Conservation (phyloP, 2,888 invertebrate species). For the Gymnocheta viridis region DNA sequence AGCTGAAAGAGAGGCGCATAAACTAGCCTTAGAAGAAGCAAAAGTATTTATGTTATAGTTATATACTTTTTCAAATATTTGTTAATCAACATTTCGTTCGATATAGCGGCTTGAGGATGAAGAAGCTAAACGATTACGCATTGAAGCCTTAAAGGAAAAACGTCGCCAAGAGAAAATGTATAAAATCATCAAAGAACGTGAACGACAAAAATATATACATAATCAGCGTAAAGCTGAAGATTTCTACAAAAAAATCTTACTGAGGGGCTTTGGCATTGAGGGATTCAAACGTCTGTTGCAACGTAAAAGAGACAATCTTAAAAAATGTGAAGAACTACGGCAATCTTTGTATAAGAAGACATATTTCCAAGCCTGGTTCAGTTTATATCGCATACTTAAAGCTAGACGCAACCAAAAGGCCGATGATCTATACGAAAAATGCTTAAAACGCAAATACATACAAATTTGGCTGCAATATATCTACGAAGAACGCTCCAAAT, state of each 20-base stretch:
- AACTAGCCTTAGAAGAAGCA: slow-evolving; percentile 81
- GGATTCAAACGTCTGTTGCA: slow-evolving; percentile 79
- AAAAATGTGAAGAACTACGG: slow-evolving; percentile 83
- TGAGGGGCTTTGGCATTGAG: slow-evolving; percentile 79
- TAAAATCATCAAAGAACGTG: slow-evolving; percentile 85
- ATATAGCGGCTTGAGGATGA: slow-evolving; percentile 83
- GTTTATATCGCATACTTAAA: slow-evolving; percentile 83
- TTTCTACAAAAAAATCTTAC: slow-evolving; percentile 81
- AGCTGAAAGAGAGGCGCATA: slow-evolving; percentile 81
- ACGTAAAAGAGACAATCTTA: slow-evolving; percentile 79
- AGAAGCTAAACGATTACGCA: slow-evolving; percentile 84
- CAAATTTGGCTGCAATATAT: slow-evolving; percentile 81
- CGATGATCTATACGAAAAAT: slow-evolving; percentile 83
- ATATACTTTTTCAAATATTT: background rate
- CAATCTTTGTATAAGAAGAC: slow-evolving; percentile 83
- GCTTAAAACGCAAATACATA: slow-evolving; percentile 82
- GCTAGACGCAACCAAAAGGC: slow-evolving; percentile 84
- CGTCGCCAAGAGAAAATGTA: slow-evolving; percentile 85
- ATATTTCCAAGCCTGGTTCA: slow-evolving; percentile 83
- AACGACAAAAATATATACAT: slow-evolving; percentile 81
- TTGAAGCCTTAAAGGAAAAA: slow-evolving; percentile 85
- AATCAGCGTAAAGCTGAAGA: slow-evolving; percentile 81
- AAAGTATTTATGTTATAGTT: slow-evolving; percentile 74
- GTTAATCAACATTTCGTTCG: background rate
- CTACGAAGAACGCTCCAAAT: slow-evolving; percentile 82